phyloP scores from a whole-genome alignment of 2,888 invertebrate species.

The Aleiodes alternator region DNA sequence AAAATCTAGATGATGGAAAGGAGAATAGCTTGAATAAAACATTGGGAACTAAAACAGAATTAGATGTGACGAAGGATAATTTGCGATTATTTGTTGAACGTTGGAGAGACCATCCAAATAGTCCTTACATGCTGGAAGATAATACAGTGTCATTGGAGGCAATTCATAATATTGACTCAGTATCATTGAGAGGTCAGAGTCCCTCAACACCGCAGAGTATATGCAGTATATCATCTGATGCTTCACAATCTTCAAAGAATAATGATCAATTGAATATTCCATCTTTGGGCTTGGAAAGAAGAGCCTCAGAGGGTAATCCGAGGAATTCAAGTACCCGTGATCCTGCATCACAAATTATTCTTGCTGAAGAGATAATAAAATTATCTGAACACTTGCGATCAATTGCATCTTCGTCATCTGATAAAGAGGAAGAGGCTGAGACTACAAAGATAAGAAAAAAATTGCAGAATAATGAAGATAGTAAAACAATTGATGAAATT shows the following conservation, averaged over 20 bases:
- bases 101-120: constrained; percentile 92
- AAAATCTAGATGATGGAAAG: constrained; percentile 3
- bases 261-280: constrained; percentile 42
- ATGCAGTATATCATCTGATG: constrained; percentile 77
- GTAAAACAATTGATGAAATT: constrained; percentile 21
- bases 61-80: constrained; percentile 89
- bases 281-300: constrained; percentile 77
- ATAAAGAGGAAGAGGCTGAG: background rate
- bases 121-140: constrained; percentile 87
- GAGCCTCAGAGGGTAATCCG: constrained; percentile 88
- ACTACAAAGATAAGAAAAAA: constrained; percentile 9
- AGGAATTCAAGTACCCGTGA: constrained; percentile 61
- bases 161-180: constrained; percentile 51
- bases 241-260: constrained; percentile 46
- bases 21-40: constrained; percentile 28
- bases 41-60: constrained; percentile 69
- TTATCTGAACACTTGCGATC: constrained; percentile 83
- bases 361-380: constrained; percentile 90
- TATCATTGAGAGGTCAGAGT: constrained; percentile 82
- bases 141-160: background rate
- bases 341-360: constrained; percentile 71
- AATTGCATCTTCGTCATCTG: constrained; percentile 6
- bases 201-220: constrained; percentile 88
- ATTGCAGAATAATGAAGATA: background rate
- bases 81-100: constrained; percentile 89